phyloP scores from a whole-genome alignment of 2,797 vertebrate genomes.

The Ispidina lecontei region DNA sequence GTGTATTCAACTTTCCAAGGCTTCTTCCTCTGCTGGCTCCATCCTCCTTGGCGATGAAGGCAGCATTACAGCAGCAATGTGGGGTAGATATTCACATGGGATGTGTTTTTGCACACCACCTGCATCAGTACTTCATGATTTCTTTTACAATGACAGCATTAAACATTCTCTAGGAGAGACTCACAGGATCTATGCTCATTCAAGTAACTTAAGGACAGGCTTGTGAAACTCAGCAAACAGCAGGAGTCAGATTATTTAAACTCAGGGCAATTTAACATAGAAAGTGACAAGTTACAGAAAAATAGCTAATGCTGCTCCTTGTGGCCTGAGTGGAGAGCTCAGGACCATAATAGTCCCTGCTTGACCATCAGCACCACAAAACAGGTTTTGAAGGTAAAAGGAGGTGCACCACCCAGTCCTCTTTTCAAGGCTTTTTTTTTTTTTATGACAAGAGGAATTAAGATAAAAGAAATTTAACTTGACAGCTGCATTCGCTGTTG shows the following conservation, averaged over 20 bases:
- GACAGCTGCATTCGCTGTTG: neutral
- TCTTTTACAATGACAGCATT: conserved; percentile 60
- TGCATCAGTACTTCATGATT: conserved; percentile 51
- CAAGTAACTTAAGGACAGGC: conserved; percentile 28
- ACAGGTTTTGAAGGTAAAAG: neutral
- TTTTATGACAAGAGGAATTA: neutral
- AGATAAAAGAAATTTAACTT: neutral
- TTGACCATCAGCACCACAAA: neutral
- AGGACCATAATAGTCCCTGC: neutral
- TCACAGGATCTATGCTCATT: conserved; percentile 1
- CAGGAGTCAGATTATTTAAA: conserved; percentile 26
- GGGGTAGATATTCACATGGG: conserved; percentile 24
- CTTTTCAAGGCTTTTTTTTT: neutral
- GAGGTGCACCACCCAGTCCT: neutral
- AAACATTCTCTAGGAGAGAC: conserved; percentile 35
- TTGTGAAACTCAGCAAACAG: conserved; percentile 19
- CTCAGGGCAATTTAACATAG: neutral
- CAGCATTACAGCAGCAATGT: neutral
- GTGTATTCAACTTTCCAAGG: conserved; percentile 47
- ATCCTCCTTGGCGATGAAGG: neutral
- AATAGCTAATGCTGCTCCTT: neutral
- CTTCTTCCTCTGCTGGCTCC: neutral
- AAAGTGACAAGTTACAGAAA: neutral
- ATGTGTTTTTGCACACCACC: conserved; percentile 34
- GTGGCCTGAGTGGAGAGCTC: neutral